Base-by-base conservation (phyloP, 2,888 invertebrate genomes). In the Caprella mutica region DNA sequence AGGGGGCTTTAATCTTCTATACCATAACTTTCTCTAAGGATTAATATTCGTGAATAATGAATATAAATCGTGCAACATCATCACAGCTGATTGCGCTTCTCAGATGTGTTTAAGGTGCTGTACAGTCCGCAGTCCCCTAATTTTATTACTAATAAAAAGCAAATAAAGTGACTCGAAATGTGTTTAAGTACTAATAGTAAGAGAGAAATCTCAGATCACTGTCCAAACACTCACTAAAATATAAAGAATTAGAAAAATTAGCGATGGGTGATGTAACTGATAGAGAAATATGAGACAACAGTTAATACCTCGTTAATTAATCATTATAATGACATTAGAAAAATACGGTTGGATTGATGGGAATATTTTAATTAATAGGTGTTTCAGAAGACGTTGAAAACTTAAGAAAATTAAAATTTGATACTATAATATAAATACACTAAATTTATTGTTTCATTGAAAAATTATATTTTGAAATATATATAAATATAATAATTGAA, bases 91-190 rank as follows among this genome's bases (percentile, higher is more conserved):
- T n/a, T n/a, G n/a, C n/a, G n/a, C n/a, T n/a, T n/a, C n/a, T n/a
- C n/a, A n/a, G n/a, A n/a, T n/a, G 48, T 30, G 29, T 48, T 48
- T 29, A 48, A 48, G 48, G 48, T 48, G 17, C 48, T 48, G 24
- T 30, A 29, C n/a, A n/a, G n/a, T 30, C 48, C 48, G 48, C 29
- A 30, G 48, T 48, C 30, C 48, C 48, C 48, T 48, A 48, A 48
- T 48, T 48, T 48, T 48, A 48, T 48, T 27, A 48, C 48, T 48
- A 24, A 48, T 48, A 48, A 48, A 48, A 48, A 48, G 21, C 48
- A 48, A 48, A 48, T 48, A 30, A 48, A 48, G 48, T 48, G 48
- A 48, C 48, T 48, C 30, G 26, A 48, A 48, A 24, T 30, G 48
- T 21, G 17, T 30, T 21, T 30, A 48, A 26, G 48, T 29, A 48